Conservation (phyloP, 2,888 invertebrate species). For the Chrysomela aeneicollis region DNA sequence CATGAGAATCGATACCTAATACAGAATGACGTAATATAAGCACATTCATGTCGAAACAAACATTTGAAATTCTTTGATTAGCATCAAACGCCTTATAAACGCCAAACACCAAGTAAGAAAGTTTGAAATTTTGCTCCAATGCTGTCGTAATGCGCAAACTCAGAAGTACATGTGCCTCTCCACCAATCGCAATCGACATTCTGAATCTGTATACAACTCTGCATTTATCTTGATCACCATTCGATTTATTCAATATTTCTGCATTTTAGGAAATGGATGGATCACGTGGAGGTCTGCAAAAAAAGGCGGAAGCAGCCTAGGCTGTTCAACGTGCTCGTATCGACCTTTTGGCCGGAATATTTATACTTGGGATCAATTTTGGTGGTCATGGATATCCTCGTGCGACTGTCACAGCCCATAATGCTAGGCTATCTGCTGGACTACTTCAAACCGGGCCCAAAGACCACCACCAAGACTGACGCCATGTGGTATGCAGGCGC, state of each 20-base stretch:
- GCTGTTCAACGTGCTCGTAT: constrained; percentile 70
- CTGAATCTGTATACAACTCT: too few relatives aligned
- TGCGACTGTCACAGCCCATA: constrained; percentile 72
- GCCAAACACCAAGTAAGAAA: too few relatives aligned
- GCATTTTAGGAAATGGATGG: constrained; percentile 70
- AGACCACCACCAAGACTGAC: constrained; percentile 63
- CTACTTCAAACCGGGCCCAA: constrained; percentile 68
- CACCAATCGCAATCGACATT: too few relatives aligned
- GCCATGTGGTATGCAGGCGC: constrained; percentile 71
- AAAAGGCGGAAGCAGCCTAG: constrained; percentile 68
- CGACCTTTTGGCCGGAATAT: constrained; percentile 75
- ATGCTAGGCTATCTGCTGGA: constrained; percentile 71
- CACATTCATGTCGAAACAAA: too few relatives aligned
- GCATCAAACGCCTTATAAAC: too few relatives aligned
- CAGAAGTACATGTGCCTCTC: too few relatives aligned
- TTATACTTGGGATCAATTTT: constrained; percentile 69
- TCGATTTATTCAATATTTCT: background rate
- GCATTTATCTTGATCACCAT: too few relatives aligned
- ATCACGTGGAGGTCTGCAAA: constrained; percentile 68
- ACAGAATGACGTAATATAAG: too few relatives aligned
- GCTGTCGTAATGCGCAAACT: too few relatives aligned
- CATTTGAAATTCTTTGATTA: too few relatives aligned
- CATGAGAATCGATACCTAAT: too few relatives aligned
- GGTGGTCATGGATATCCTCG: constrained; percentile 66
- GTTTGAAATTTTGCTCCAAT: too few relatives aligned